Conservation (phyloP, 2,113 vertebrate genomes). For the Bubo scandiacus region DNA sequence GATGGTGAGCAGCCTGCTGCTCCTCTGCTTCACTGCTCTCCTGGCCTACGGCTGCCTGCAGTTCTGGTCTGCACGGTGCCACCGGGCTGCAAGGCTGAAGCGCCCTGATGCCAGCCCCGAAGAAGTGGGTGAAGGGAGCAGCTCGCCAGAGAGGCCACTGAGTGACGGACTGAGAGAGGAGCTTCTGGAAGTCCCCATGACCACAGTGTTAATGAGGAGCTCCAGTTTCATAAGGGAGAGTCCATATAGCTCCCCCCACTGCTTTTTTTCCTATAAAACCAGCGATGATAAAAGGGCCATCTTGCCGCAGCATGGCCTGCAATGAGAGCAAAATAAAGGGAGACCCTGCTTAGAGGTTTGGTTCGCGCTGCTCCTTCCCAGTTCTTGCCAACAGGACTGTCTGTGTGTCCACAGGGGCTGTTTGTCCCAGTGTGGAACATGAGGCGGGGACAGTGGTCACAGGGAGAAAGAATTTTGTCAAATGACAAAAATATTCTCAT, state of each 20-base stretch:
- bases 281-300: not conserved
- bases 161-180: constrained; percentile 49
- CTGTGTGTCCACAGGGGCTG: not conserved
- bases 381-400: not conserved
- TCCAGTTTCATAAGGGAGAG: constrained; percentile 18
- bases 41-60: constrained; percentile 73
- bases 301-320: not conserved
- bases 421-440: not conserved
- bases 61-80: constrained; percentile 71
- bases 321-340: constrained; percentile 1
- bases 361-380: not conserved
- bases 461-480: not conserved
- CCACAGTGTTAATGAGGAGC: constrained; percentile 48
- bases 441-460: not conserved
- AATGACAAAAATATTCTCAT: not conserved
- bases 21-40: constrained; percentile 68
- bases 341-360: not conserved
- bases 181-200: constrained; percentile 71
- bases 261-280: constrained; percentile 18
- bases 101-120: not conserved
- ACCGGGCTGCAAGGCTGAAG: constrained; percentile 14
- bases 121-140: constrained; percentile 43
- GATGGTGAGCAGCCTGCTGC: constrained; percentile 74
- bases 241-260: not conserved
- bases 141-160: constrained; percentile 5